These are phyloP conservation scores for Dinomys branickii DNA, from an alignment of 2,113 vertebrate genomes.

Conservation along the genomic window DNA sequence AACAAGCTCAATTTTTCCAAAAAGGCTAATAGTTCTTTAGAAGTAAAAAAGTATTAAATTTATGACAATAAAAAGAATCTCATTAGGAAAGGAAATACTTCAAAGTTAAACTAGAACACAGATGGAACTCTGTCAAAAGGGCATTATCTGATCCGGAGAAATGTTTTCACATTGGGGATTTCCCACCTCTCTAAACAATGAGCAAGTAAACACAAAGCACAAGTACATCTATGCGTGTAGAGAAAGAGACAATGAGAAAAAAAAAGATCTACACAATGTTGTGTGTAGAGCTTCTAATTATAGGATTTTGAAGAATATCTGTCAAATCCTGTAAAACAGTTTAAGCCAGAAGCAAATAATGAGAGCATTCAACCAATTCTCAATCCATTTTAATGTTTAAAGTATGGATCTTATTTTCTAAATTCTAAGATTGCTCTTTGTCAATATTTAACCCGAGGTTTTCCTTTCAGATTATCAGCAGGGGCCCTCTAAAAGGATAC, in stretches of 20 bases:
- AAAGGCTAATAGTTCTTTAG: not conserved
- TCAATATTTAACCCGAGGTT: constrained; percentile 45
- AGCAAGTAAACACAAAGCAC: not conserved
- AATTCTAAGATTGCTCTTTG: constrained; percentile 1
- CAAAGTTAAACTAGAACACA: constrained; percentile 62
- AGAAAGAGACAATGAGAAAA: not conserved
- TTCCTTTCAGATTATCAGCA: constrained; percentile 31
- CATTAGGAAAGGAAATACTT: constrained; percentile 63
- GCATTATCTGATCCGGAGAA: not conserved
- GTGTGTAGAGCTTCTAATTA: not conserved
- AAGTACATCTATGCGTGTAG: not conserved
- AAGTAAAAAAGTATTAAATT: constrained; percentile 19
- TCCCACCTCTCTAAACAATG: not conserved
- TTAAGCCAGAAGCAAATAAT: not conserved
- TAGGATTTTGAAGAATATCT: not conserved
- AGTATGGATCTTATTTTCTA: not conserved
- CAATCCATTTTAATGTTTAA: not conserved
- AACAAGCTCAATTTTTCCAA: not conserved
- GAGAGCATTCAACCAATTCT: not conserved
- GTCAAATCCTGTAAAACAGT: not conserved
- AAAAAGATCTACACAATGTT: not conserved
- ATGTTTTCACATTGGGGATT: not conserved
- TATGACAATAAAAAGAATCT: constrained; percentile 24
- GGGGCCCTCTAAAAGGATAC: not conserved
- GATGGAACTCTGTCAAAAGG: constrained; percentile 51